Base-by-base conservation (phyloP, 2,113 vertebrate genomes). In the Peromyscus leucopus region DNA sequence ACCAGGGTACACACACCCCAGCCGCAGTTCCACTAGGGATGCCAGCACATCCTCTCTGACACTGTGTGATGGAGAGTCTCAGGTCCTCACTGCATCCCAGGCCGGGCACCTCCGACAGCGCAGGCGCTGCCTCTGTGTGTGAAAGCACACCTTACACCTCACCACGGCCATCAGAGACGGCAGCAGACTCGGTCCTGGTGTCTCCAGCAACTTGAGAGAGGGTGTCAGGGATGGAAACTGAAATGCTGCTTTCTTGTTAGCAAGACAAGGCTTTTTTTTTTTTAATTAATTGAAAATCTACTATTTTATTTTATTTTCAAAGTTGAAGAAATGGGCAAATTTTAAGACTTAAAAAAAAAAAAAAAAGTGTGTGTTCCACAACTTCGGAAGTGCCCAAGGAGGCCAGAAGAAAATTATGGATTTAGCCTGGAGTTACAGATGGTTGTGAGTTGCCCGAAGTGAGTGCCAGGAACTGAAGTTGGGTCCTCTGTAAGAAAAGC, bases 301-400 rank as follows among this genome's bases (percentile, higher is more conserved):
- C 63, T 31, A 24, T 28, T 91, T n/a, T 48, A 82, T 91, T 95
- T 93, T 92, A 76, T 65, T 92, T 82, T 33, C n/a, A 59, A 91
- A 59, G n/a, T 65, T 93, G 33, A 28, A n/a, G 7, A 80, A 82
- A 15, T 93, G 19, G 57, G n/a, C 1, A 88, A 96, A 78, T 42
- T 19, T 91, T 63, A 39, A 84, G 59, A 63, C n/a, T 75, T 42
- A 9, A 65, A 85, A 46, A 19, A 7, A 26, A 31, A n/a, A n/a
- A 46, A 42, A 42, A 42, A 42, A 42, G 48, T n/a, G 71, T 39
- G 19, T 51, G 78, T 86, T 28, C 28, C 16, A 67, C 28, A 33
- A 67, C 39, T 46, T 39, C 33, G 3, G 42, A 85, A 65, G 26
- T 85, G 17, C 42, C 42, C 31, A 48, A 48, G 17, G 5, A 86